Evolutionary conservation across 2,888 invertebrate genomes (phyloP), one percentile per base, ranked within the genome.

Genomic region (Laspeyria flexula): DNA sequence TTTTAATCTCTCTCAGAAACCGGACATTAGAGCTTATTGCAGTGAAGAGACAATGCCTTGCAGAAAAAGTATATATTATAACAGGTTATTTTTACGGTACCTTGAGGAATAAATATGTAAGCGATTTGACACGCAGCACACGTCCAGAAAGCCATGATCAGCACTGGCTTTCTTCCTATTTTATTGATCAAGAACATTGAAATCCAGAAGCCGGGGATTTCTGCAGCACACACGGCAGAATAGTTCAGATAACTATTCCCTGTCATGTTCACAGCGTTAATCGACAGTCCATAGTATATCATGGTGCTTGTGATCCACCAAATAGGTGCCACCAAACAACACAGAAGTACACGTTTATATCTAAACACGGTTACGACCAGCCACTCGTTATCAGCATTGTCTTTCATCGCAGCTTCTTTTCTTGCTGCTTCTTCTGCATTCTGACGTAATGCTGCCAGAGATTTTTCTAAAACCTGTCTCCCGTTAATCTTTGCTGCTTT

Each of bases 301-400:
- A 95, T 94, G 0, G 94, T 94, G 44, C 91, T 94, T 0, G 95
- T 94, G 23, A 95, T 90, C 95, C 95, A 95, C 83, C 94, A 95
- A 37, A 95, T 85, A 1, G 94, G 86, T 0, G 80, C 73, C 0
- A 83, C 69, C 0, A 76, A 12, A 10, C 79, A 77, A 1, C 85
- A 67, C 1, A 76, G 5, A 12, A 86, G 37, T 0, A 86, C 59
- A 7, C 52, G 56, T 44, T 77, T 81, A 44, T 84, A 71, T 25
- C 65, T 60, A 45, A 86, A 82, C 12, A 87, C 80, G 7, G 74
- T 61, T 0, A 80, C 71, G 7, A 83, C 64, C 7, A 88, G 55
- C 83, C 79, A 83, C 12, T 85, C 85, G 0, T 59, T 55, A 0
- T 34, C 41, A 4, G 18, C 41, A 0, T 3, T 25, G 10, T 44